phyloP scores from a whole-genome alignment of 2,113 vertebrate genomes.

The Myodes glareolus region DNA sequence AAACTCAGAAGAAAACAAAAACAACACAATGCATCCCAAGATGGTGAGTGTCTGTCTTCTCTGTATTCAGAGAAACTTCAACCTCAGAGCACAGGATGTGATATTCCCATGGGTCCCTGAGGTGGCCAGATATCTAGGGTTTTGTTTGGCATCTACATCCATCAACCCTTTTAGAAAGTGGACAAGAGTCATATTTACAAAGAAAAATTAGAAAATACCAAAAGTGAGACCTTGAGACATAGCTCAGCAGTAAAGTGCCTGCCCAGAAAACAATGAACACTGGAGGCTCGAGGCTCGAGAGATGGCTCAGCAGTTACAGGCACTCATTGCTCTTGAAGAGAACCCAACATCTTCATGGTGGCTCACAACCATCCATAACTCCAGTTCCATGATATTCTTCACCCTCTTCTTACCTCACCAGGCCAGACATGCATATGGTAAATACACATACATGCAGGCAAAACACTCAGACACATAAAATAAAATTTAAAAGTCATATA shows the following conservation, averaged over 20 bases:
- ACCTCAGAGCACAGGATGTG: not conserved
- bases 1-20: slow-evolving; percentile 6
- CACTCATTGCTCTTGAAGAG: not conserved
- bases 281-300: not conserved
- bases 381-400: not conserved
- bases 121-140: not conserved
- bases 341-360: not conserved
- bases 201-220: not conserved
- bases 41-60: not conserved
- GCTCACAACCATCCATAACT: not conserved
- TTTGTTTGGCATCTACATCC: not conserved
- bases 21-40: slow-evolving; percentile 9
- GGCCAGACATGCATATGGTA: not conserved
- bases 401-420: not conserved
- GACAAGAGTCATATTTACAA: not conserved
- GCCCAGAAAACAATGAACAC: not conserved
- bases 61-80: not conserved
- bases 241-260: not conserved
- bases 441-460: not conserved
- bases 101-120: too few relatives aligned
- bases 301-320: not conserved
- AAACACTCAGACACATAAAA: not conserved
- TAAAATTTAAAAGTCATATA: not conserved
- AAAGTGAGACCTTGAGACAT: not conserved
- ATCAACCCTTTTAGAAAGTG: not conserved